A percentile compares a stretch with the other conserved stretches of the same genome.
phyloP scores from a whole-genome alignment of 2,888 invertebrate species.

The Hanleya hanleyi region DNA sequence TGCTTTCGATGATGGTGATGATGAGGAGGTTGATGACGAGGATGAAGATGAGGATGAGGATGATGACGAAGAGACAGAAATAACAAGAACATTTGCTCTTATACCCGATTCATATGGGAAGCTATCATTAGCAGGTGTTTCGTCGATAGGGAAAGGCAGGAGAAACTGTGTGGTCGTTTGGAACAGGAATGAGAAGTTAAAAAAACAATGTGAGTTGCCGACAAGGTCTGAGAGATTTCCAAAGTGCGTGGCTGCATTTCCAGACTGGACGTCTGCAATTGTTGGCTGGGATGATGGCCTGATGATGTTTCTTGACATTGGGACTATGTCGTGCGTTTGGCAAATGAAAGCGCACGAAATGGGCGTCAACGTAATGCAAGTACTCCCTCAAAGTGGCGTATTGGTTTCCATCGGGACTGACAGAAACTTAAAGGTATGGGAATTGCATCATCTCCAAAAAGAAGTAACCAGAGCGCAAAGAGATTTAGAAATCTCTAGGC shows the following conservation, averaged over 20 bases:
- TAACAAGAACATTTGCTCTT: background rate
- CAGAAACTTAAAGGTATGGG: conserved; percentile 8
- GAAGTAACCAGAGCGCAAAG: background rate
- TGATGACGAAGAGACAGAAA: background rate
- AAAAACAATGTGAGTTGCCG: background rate
- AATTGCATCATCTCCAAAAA: background rate
- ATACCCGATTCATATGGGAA: background rate
- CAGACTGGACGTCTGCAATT: background rate
- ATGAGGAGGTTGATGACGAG: background rate
- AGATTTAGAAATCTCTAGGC: background rate
- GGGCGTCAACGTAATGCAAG: background rate
- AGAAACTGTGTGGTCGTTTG: background rate
- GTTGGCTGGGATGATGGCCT: background rate
- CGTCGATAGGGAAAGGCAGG: background rate
- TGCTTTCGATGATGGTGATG: background rate
- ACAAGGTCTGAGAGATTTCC: background rate
- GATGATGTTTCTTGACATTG: background rate
- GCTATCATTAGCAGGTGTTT: background rate
- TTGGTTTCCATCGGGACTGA: background rate
- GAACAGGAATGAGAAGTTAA: background rate
- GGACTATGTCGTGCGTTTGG: background rate
- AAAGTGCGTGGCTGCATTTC: background rate
- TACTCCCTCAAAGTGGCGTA: background rate
- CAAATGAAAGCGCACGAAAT: background rate
- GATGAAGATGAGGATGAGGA: background rate